Evolutionary conservation across 37 sponge, comb jelly and placozoan species (phyloP).

Genomic region (Geodia barretti): DNA sequence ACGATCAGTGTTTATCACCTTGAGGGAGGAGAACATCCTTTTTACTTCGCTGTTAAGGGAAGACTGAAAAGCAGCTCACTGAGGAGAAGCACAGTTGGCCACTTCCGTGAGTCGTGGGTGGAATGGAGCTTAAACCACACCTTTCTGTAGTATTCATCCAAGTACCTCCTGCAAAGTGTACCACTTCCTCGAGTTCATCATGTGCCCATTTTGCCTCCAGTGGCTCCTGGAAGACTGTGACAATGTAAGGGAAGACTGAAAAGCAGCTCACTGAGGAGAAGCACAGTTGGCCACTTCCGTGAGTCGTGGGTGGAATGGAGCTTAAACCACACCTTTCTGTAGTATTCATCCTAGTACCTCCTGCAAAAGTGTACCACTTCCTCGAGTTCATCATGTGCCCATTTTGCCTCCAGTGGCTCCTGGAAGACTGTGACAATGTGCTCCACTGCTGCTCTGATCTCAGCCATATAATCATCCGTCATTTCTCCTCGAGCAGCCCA

Average conservation of each 20-base stretch:
- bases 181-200: conserved; percentile 54
- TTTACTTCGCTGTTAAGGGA: conserved; percentile 64
- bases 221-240: conserved; percentile 42
- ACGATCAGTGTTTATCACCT: conserved; percentile 42
- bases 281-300: conserved; percentile 46
- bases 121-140: conserved; percentile 69
- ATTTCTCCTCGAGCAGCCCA: conserved; percentile 12
- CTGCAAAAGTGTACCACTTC: conserved; percentile 43
- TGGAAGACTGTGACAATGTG: conserved; percentile 42
- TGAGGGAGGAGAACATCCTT: conserved; percentile 43
- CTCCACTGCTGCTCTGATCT: conserved; percentile 47
- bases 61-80: conserved; percentile 56
- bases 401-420: conserved; percentile 60
- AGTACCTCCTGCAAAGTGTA: conserved; percentile 42
- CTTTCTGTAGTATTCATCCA: conserved; percentile 29
- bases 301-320: conserved; percentile 46
- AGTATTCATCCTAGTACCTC: conserved; percentile 29
- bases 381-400: conserved; percentile 52
- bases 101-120: conserved; percentile 41
- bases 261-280: conserved; percentile 27
- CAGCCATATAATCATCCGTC: conserved; percentile 21
- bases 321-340: conserved; percentile 69
- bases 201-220: conserved; percentile 59
- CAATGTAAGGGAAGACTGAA: conserved; percentile 68
- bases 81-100: conserved; percentile 52